These are phyloP conservation scores for Adineta ricciae DNA, from an alignment of 2,888 invertebrate genomes.

Conservation along the genomic window DNA sequence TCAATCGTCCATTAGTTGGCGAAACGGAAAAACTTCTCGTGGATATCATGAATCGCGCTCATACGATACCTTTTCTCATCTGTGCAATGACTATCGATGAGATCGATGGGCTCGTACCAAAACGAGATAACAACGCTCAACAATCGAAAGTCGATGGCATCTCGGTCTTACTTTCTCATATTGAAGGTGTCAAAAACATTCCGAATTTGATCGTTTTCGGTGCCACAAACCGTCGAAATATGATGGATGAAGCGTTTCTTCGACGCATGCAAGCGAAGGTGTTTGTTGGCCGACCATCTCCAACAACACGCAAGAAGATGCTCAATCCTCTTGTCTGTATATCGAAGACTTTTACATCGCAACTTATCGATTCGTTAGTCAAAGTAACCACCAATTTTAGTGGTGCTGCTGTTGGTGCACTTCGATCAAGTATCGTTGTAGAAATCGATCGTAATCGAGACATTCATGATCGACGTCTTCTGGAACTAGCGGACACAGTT, in stretches of 20 bases:
- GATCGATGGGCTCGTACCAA: constrained; percentile 17
- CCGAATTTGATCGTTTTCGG: neutral
- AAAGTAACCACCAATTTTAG: neutral
- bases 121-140: constrained; percentile 9
- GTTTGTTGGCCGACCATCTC: neutral
- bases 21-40: constrained; percentile 17
- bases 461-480: neutral
- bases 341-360: neutral
- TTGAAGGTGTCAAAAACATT: constrained; percentile 11
- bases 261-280: neutral
- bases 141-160: neutral
- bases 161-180: neutral
- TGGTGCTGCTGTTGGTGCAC: neutral
- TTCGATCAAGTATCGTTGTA: neutral
- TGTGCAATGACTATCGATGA: constrained; percentile 11
- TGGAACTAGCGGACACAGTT: neutral
- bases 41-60: neutral
- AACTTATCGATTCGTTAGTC: neutral
- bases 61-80: neutral
- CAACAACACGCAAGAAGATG: neutral
- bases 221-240: neutral
- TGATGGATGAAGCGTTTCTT: constrained; percentile 16
- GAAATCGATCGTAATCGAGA: neutral
- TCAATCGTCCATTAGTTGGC: neutral
- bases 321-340: neutral